Evolutionary conservation across 2,797 vertebrate species (phyloP).

Genomic region (Rhinichthys osculus): DNA sequence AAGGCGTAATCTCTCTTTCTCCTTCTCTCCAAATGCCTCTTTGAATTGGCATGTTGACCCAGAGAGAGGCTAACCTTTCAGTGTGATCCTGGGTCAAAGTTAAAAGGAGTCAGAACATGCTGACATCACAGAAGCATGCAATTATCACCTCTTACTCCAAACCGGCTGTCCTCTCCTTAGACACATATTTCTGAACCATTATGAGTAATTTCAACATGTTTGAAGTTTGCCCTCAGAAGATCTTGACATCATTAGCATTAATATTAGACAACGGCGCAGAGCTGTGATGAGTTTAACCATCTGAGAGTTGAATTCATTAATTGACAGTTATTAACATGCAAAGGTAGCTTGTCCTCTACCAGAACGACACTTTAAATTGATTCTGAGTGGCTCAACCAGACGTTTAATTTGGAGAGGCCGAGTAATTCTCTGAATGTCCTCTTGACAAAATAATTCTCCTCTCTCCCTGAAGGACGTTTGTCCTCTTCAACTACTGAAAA

Average conservation of each 20-base stretch:
- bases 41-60: constrained; percentile 14
- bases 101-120: constrained; percentile 13
- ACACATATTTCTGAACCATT: constrained; percentile 41
- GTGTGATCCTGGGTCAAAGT: constrained; percentile 14
- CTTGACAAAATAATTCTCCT: constrained; percentile 62
- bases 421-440: constrained; percentile 59
- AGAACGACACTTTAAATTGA: constrained; percentile 64
- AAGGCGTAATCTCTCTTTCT: constrained; percentile 21
- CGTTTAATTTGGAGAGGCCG: constrained; percentile 61
- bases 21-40: constrained; percentile 21
- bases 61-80: not conserved
- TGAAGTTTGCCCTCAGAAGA: constrained; percentile 52
- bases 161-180: constrained; percentile 14
- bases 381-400: constrained; percentile 61
- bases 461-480: constrained; percentile 56
- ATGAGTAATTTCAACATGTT: constrained; percentile 49
- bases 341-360: constrained; percentile 58
- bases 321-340: constrained; percentile 63
- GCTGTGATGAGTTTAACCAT: constrained; percentile 60
- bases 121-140: constrained; percentile 32
- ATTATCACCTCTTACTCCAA: constrained; percentile 35
- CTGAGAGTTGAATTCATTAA: constrained; percentile 62
- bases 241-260: constrained; percentile 61
- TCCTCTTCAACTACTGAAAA: constrained; percentile 61
- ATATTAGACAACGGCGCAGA: constrained; percentile 51